A percentile compares a stretch with the other conserved stretches of the same genome.
These are phyloP conservation scores for Grallaria varia DNA, from an alignment of 2,113 vertebrate genomes.

Conservation along the genomic window DNA sequence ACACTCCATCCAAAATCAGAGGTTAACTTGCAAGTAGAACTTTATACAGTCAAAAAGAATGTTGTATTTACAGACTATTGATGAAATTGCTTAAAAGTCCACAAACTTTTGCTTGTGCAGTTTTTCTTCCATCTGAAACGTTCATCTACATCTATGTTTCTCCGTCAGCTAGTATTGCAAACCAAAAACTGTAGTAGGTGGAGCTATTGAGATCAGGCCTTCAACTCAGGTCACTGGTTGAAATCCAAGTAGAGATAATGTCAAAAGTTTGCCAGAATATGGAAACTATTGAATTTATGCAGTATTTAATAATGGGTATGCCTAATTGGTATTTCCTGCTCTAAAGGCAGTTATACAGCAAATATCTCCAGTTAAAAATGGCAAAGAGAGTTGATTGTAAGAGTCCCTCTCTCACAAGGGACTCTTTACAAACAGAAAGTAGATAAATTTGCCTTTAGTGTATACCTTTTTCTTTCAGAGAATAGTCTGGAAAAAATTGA, in stretches of 20 bases:
- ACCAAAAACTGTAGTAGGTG: not conserved
- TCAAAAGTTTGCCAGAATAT: not conserved
- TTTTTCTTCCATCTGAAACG: not conserved
- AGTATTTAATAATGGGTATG: not conserved
- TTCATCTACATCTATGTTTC: not conserved
- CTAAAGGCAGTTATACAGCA: not conserved
- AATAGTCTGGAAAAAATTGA: not conserved
- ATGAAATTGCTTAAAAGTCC: not conserved
- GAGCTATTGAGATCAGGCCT: not conserved
- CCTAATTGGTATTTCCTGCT: not conserved
- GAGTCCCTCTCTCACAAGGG: not conserved
- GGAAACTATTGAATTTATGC: not conserved
- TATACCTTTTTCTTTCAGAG: not conserved
- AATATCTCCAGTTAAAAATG: not conserved
- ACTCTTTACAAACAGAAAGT: not conserved
- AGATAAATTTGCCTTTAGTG: not conserved
- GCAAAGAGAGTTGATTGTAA: not conserved
- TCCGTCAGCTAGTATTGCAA: not conserved
- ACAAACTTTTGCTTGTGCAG: fast-evolving
- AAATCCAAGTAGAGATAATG: not conserved
- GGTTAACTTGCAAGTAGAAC: not conserved
- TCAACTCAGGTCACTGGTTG: not conserved
- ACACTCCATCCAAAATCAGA: not conserved
- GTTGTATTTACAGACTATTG: not conserved
- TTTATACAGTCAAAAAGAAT: not conserved